phyloP scores from a whole-genome alignment of 2,113 vertebrate genomes.

The Camelus dromedarius region DNA sequence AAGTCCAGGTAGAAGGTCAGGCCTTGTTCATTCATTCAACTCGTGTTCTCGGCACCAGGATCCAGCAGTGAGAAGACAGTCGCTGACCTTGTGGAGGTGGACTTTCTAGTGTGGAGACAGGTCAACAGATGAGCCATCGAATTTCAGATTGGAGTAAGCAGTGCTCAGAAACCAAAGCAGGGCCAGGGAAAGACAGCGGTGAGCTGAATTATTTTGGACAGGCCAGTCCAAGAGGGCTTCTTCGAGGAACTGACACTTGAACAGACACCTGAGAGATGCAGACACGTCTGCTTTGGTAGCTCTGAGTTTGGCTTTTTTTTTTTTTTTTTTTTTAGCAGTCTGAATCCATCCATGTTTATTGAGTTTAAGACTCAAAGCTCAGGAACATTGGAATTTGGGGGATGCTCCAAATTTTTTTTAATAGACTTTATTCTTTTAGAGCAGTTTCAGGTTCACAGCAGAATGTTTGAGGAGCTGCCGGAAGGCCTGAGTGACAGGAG shows the following conservation, averaged over 20 bases:
- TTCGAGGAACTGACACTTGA: background rate
- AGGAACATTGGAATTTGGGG: too few species aligned
- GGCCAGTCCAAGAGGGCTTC: background rate
- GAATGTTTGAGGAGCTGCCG: background rate
- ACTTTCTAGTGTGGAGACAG: background rate
- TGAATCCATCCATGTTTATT: too few species aligned
- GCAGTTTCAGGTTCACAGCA: too few species aligned
- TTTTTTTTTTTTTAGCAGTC: too few species aligned
- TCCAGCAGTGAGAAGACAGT: background rate
- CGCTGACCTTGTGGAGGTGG: background rate
- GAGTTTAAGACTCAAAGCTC: too few species aligned
- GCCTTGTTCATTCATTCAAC: background rate
- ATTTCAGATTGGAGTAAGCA: background rate
- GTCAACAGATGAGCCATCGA: background rate
- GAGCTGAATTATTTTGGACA: background rate
- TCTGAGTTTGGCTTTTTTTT: background rate
- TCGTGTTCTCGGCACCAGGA: fast-evolving
- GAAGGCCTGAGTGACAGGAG: fast-evolving
- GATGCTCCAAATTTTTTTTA: too few species aligned
- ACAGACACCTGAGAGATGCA: background rate
- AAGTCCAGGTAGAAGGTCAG: background rate
- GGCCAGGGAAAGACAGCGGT: background rate
- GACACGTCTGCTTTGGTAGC: background rate
- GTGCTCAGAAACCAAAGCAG: fast-evolving
- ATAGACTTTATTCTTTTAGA: too few species aligned